Base-by-base conservation (phyloP, 2,888 invertebrate genomes). In the Ophion slaviceki region DNA sequence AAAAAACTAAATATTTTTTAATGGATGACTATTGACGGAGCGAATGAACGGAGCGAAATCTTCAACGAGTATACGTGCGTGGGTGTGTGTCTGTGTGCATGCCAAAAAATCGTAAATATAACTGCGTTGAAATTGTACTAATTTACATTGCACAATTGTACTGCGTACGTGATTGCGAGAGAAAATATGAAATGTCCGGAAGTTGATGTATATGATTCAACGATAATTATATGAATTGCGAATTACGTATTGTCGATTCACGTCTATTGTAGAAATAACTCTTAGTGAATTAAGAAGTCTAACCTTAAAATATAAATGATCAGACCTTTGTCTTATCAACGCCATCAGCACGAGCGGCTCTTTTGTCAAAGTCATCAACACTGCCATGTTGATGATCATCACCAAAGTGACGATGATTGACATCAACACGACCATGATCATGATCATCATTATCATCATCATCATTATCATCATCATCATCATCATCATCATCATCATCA, bases 241-340 rank as follows among this genome's bases (percentile, higher is more conserved):
- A 89, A 86, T 88, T 88, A 89, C 88, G 88, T 89, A 89, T 89
- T 88, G 89, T 86, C 90, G 90, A 91, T 90, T 90, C 88, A 87
- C 88, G 87, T 91, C 88, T 89, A 88, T 89, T 40, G 83, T 89
- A 92, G 57, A 72, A 72, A 72, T 74, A 80, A 79, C 71, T 87
- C 80, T 87, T 91, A 91, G 88, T 87, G 66, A 84, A 84, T 88
- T 89, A 88, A 89, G 89, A 53, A 53, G 53, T 62, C 66, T 84
- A 78, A 70, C 67, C 79, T 70, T 67, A 10, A 24, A 79, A 85
- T 79, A 85, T 82, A 64, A 71, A 80, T 47, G 47, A 85, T 85
- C 71, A 47, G 67, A 85, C 78, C 70, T 14, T 82, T 78, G 75
- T 74, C 67, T 53, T 53, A 53, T 17, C 53, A 53, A 17, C 17